Percentiles rank a stretch among this genome's conserved stretches.
These are phyloP conservation scores for Melanophora roralis DNA, from an alignment of 2,888 invertebrate genomes.

Conservation along the genomic window DNA sequence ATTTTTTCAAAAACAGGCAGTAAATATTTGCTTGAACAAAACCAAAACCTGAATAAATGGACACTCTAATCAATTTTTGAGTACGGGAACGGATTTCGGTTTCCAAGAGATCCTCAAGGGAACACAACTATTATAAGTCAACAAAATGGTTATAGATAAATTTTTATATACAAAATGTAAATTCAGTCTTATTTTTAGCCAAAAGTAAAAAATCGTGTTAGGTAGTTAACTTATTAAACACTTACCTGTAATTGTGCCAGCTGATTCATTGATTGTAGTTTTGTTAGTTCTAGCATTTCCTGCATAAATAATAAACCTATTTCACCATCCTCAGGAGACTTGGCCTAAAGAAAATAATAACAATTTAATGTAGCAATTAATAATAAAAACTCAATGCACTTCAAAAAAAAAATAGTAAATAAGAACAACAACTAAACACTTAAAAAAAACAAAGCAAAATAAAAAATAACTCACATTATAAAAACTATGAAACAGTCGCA, in stretches of 20 bases:
- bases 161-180: too few relatives aligned
- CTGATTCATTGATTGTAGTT: constrained; percentile 79
- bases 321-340: constrained; percentile 89
- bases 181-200: too few relatives aligned
- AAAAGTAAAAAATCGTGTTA: too few relatives aligned
- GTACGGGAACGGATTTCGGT: too few relatives aligned
- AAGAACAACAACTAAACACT: constrained; percentile 32
- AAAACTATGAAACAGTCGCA: constrained; percentile 93
- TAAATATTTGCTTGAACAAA: too few relatives aligned
- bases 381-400: neutral
- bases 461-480: constrained; percentile 83
- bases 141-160: too few relatives aligned
- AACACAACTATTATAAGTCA: too few relatives aligned
- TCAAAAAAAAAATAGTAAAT: constrained; percentile 13
- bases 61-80: too few relatives aligned
- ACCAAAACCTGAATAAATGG: too few relatives aligned
- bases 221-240: too few relatives aligned
- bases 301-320: constrained; percentile 97
- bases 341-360: constrained; percentile 81
- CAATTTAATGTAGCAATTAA: neutral
- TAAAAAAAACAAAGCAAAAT: constrained; percentile 44
- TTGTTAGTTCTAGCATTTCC: constrained; percentile 95
- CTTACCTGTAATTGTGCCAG: constrained; percentile 75
- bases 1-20: too few relatives aligned
- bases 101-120: too few relatives aligned